Evolutionary conservation across 2,888 invertebrate genomes (phyloP).

Genomic region (Lutraria lutraria): DNA sequence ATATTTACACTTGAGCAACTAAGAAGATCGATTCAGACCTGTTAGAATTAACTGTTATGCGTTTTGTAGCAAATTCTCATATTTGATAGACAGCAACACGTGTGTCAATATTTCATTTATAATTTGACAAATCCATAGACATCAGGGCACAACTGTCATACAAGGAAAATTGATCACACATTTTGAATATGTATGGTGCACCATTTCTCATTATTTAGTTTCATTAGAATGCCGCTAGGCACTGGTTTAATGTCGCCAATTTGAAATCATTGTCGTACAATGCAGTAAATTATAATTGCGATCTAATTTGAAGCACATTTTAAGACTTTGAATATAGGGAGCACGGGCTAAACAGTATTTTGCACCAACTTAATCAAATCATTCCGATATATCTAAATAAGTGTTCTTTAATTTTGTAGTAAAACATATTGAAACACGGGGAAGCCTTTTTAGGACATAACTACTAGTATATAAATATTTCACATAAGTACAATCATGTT

Average conservation of each 20-base stretch:
- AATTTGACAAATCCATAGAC: conserved; percentile 27
- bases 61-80: conserved; percentile 10
- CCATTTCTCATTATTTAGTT: conserved; percentile 14
- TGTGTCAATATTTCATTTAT: conserved; percentile 27
- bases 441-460: too few species aligned
- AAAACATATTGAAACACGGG: too few species aligned
- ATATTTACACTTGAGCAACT: conserved; percentile 6
- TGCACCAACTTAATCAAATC: conserved; percentile 4
- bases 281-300: not conserved
- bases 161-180: conserved; percentile 13
- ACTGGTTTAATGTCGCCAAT: conserved; percentile 2
- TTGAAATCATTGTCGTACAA: conserved; percentile 1
- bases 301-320: not conserved
- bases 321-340: not conserved
- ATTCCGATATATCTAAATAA: not conserved
- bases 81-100: conserved; percentile 22
- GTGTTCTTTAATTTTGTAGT: not conserved
- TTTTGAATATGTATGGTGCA: conserved; percentile 30
- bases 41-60: conserved; percentile 21
- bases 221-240: not conserved
- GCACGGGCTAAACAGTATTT: not conserved
- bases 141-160: conserved; percentile 25
- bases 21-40: not conserved
- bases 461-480: too few species aligned
- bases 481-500: too few species aligned